These are phyloP conservation scores for Crambe crambe DNA, from an alignment of 37 sponge, comb jelly and placozoan genomes.

Conservation along the genomic window DNA sequence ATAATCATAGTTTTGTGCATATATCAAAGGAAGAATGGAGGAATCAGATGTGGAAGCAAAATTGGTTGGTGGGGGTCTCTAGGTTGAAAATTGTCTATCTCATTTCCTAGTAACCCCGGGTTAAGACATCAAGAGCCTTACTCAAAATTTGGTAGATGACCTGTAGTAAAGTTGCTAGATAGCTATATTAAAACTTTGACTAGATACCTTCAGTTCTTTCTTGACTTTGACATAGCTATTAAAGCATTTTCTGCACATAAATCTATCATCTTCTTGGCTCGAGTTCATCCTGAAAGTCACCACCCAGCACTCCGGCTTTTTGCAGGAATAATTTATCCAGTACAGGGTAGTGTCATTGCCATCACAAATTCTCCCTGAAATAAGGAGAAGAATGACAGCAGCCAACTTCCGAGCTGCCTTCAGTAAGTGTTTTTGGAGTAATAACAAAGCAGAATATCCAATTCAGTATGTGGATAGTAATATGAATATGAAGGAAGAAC, in stretches of 20 bases:
- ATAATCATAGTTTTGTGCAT: no score
- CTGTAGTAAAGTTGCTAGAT: no score
- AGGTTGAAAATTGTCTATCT: no score
- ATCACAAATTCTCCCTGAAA: slow-evolving; percentile 23
- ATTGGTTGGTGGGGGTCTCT: no score
- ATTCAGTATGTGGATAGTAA: no score
- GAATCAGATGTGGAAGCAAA: no score
- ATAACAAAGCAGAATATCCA: slow-evolving; percentile 12
- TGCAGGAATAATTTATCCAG: slow-evolving; percentile 38
- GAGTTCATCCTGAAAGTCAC: neutral
- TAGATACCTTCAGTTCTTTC: slow-evolving; percentile 21
- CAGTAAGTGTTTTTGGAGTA: neutral
- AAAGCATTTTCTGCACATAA: no score
- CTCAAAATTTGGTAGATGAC: no score
- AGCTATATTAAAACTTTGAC: neutral
- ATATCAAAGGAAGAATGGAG: no score
- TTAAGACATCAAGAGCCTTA: no score
- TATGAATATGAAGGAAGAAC: no score
- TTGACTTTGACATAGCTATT: slow-evolving; percentile 40
- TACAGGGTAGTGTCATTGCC: slow-evolving; percentile 41
- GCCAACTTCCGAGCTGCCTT: neutral
- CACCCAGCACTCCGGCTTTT: slow-evolving; percentile 37
- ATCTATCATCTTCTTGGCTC: slow-evolving; percentile 32
- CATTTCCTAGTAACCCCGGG: slow-evolving; percentile 10
- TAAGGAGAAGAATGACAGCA: slow-evolving; percentile 10